Evolutionary conservation across 30 jellyfish, hydroid and myxozoan species (phyloP), one percentile per base, ranked within the genome.

Genomic region (Catostylus mosaicus): DNA sequence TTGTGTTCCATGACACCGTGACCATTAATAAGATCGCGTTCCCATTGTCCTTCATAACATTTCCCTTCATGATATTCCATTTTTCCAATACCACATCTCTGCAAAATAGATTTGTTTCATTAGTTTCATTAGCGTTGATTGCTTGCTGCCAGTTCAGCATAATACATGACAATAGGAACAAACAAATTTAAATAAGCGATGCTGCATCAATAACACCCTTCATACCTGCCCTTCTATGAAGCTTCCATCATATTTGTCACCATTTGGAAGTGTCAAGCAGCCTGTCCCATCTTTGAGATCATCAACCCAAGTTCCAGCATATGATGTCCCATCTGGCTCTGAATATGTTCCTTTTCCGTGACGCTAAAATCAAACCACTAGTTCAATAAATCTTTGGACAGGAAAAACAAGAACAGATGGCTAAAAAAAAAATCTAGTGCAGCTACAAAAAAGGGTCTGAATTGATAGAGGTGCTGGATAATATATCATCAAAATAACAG

Each of bases 221-320:
- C 14, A 30, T 60, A 92, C 98, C 98, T 80, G 83, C 74, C 73
- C 96, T 43, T 92, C 89, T 20, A 78, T 31, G 89, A 97, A 92
- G n/a, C 97, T 65, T 24, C 98, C 98, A 33, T 92, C 93, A 51
- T 80, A 92, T 23, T 22, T 79, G 47, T 92, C 97, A 8, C 98
- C 98, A 87, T 87, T 92, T 18, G 89, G 75, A 61, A 52, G 87
- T 1, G 75, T 66, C 87, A 92, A 45, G 27, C 45, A 75, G 31
- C 98, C 98, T 20, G 77, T 64, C 10, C 98, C 98, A 30, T 92
- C 96, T 77, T 66, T 92, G 54, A 69, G 30, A 50, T 86, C 98
- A 62, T 75, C 83, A 93, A 87, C 18, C 98, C 98, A 92, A 19
- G 61, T 89, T 7, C 98, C 98, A 37, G 61, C 92, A 52, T 92